These are phyloP conservation scores for Eciton burchellii DNA, from an alignment of 1,140 invertebrate genomes.

Conservation along the genomic window DNA sequence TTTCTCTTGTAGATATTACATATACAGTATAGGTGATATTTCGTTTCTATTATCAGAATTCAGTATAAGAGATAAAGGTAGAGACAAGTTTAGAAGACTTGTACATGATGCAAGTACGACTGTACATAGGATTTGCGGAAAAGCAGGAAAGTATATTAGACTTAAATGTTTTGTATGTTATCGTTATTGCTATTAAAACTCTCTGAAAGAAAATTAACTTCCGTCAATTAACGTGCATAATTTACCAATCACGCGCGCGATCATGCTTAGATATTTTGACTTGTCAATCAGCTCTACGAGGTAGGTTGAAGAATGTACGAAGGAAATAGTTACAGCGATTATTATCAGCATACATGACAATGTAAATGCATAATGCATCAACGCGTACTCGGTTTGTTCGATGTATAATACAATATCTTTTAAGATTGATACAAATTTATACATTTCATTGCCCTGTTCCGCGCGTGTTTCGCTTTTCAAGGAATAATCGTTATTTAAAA, in stretches of 20 bases:
- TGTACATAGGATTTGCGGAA: slow-evolving; percentile 61
- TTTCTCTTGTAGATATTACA: slow-evolving; percentile 60
- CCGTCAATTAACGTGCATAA: slow-evolving; percentile 18
- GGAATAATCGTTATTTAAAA: background rate
- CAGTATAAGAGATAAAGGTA: background rate
- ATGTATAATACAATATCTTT: slow-evolving; percentile 56
- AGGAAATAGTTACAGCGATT: slow-evolving; percentile 29
- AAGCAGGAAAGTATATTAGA: slow-evolving; percentile 65
- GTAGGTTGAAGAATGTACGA: background rate
- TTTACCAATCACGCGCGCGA: slow-evolving; percentile 35
- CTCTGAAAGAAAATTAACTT: slow-evolving; percentile 24
- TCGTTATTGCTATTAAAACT: slow-evolving; percentile 52
- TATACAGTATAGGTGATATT: slow-evolving; percentile 51
- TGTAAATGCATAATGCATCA: slow-evolving; percentile 55
- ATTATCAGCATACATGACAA: slow-evolving; percentile 43
- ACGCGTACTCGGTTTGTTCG: slow-evolving; percentile 54
- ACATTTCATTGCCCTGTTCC: background rate
- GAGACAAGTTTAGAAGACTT: slow-evolving; percentile 13
- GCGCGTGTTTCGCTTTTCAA: background rate
- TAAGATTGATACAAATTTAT: slow-evolving; percentile 25
- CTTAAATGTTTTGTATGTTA: slow-evolving; percentile 77
- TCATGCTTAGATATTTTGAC: slow-evolving; percentile 44
- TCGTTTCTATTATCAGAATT: slow-evolving; percentile 44
- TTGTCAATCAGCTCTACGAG: slow-evolving; percentile 28
- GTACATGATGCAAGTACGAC: background rate